Conservation (phyloP, 35 echinoderm and acorn worm species). For the Anneissia japonica region DNA sequence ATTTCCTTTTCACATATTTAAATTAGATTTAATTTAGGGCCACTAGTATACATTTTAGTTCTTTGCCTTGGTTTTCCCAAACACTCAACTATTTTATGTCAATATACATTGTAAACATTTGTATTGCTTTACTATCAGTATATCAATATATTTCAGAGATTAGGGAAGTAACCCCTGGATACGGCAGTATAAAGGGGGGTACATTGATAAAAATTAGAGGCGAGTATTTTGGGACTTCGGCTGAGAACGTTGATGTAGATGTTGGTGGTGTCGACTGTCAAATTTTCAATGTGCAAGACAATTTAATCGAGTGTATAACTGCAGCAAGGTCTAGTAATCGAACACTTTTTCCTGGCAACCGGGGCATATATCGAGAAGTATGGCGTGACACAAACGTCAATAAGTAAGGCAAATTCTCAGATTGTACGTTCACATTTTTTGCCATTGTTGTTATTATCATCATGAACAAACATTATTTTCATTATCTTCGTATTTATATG, state of each 20-base stretch:
- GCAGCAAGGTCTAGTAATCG: neutral
- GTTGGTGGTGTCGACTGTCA: constrained; percentile 34
- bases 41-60: too few relatives aligned
- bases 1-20: too few relatives aligned
- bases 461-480: neutral
- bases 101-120: too few relatives aligned
- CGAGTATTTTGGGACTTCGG: constrained; percentile 15
- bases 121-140: too few relatives aligned
- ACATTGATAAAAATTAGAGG: constrained; percentile 31
- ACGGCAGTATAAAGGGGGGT: neutral
- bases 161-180: too few relatives aligned
- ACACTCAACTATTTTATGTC: too few relatives aligned
- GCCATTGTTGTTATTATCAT: neutral
- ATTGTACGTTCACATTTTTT: neutral
- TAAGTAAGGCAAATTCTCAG: neutral
- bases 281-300: neutral
- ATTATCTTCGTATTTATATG: too few relatives aligned
- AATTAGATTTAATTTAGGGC: too few relatives aligned
- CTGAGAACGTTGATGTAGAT: constrained; percentile 21
- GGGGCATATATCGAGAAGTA: constrained; percentile 10
- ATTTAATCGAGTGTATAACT: constrained; percentile 8
- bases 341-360: neutral
- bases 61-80: too few relatives aligned
- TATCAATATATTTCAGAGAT: too few relatives aligned
- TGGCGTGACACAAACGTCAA: constrained; percentile 8